Percentiles rank a stretch among this genome's conserved stretches.
phyloP scores from a whole-genome alignment of 2,113 vertebrate genomes.

The Peromyscus californicus region DNA sequence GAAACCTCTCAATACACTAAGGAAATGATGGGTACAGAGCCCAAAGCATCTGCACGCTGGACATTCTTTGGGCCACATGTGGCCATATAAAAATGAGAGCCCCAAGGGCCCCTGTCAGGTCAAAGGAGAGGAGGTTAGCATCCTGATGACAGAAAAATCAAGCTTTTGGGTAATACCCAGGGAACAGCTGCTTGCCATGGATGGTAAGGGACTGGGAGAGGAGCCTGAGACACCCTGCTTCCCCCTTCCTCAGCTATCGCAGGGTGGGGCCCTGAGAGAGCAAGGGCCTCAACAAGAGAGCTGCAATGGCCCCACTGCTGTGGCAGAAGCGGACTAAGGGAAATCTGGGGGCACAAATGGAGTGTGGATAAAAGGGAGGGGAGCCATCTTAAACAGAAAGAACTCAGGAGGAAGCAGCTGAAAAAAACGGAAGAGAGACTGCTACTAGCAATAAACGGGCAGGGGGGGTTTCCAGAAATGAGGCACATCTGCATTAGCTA shows the following conservation, averaged over 20 bases:
- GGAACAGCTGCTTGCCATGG: not conserved
- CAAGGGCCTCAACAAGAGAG: not conserved
- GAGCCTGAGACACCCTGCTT: not conserved
- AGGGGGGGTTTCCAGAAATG: not conserved
- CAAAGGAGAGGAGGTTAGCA: rapidly evolving
- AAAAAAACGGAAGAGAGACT: constrained; percentile 5
- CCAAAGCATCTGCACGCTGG: not conserved
- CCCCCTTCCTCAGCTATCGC: not conserved
- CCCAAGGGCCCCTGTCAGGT: not conserved
- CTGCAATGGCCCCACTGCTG: not conserved
- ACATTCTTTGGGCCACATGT: not conserved
- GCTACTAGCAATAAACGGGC: not conserved
- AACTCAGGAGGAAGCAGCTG: constrained; percentile 17
- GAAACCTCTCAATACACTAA: constrained; percentile 44
- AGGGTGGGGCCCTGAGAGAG: not conserved
- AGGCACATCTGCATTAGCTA: not conserved
- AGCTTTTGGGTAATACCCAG: not conserved
- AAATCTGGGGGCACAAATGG: not conserved
- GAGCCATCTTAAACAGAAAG: not conserved
- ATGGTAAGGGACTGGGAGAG: not conserved
- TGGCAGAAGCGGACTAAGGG: not conserved
- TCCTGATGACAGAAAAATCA: not conserved
- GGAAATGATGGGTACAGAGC: constrained; percentile 23
- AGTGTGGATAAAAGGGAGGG: not conserved
- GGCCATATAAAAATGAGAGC: not conserved